Evolutionary conservation across 2,113 vertebrate species (phyloP), one percentile per base, ranked within the genome.

Genomic region (Gobiocypris rarus): DNA sequence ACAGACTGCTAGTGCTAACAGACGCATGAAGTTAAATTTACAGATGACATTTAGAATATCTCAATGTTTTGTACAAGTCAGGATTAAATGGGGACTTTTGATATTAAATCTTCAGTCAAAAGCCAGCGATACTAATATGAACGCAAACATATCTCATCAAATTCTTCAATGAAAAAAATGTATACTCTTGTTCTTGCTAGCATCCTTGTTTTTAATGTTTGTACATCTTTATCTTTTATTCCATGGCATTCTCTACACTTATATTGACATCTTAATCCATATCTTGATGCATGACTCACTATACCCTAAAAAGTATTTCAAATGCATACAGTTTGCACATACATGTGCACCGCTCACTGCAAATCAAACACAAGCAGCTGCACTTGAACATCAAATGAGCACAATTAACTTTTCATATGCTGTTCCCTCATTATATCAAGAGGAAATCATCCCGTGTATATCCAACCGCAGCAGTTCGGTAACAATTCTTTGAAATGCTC

Each of bases 1-100:
- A 90, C 89, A 84, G 94, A 94, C 91, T 96, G 96, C 38, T 38
- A 96, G 94, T 96, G 93, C 95, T 95, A 94, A 95, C 95, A 96
- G 95, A 96, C 5, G 6, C 11, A 73, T 24, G 69, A 73, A 14
- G 69, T 24, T n/a, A 45, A 73, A 73, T 45, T 73, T 73, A 45
- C n/a, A 73, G n/a, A 41, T 41, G 9, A 3, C 17, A 70, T n/a
- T 4, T 70, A 2, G 1, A 70, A 70, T 41, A n/a, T 41, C 17
- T 5, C 34, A 70, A 22, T 70, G 9, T 70, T 70, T 10, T 22
- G 19, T 34, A 65, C 14, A 65, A 34, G 61, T 38, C 10, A 24
- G 45, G 11, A 45, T 13, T 73, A 73, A 24, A 45, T 10, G 28
- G 3, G 34, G 7, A 65, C 28, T 65, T 34, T 17, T n/a, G 0